A percentile compares a stretch with the other conserved stretches of the same genome.
phyloP scores from a whole-genome alignment of 2,113 vertebrate genomes.

The Salvelinus sp. region DNA sequence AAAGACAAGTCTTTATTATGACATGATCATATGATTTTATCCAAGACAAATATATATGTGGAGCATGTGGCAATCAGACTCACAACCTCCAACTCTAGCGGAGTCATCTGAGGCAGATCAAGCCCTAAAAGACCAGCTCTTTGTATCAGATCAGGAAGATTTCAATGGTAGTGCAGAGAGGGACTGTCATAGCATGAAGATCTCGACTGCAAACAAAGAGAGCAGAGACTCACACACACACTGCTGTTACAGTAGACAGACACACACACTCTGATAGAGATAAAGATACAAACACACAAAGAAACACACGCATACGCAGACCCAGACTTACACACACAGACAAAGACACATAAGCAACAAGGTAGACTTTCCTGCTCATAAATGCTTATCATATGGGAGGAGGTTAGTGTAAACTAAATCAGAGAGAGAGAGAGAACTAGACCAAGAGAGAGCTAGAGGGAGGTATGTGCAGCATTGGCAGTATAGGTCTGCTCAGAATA shows the following conservation, averaged over 20 bases:
- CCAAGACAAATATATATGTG: no score
- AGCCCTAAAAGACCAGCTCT: no score
- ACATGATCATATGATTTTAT: no score
- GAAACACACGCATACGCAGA: constrained; percentile 2
- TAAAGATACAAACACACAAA: not conserved
- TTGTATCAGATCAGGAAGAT: no score
- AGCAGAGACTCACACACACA: not conserved
- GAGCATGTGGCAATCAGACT: no score
- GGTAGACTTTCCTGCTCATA: constrained; percentile 17
- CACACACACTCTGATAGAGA: constrained; percentile 12
- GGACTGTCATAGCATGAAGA: not conserved
- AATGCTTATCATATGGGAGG: not conserved
- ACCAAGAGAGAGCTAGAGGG: constrained; percentile 4
- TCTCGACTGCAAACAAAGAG: not conserved
- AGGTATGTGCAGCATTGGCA: constrained; percentile 9
- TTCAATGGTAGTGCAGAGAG: not conserved
- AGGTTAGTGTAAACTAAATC: not conserved
- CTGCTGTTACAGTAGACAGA: not conserved
- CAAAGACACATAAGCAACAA: constrained; percentile 20
- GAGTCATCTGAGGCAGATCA: no score
- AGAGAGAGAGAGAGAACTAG: not conserved
- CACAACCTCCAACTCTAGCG: no score
- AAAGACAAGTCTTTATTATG: not conserved
- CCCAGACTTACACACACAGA: constrained; percentile 3
- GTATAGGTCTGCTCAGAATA: constrained; percentile 40